Evolutionary conservation across 2,888 invertebrate species (phyloP).

Genomic region (Chesias legatella): DNA sequence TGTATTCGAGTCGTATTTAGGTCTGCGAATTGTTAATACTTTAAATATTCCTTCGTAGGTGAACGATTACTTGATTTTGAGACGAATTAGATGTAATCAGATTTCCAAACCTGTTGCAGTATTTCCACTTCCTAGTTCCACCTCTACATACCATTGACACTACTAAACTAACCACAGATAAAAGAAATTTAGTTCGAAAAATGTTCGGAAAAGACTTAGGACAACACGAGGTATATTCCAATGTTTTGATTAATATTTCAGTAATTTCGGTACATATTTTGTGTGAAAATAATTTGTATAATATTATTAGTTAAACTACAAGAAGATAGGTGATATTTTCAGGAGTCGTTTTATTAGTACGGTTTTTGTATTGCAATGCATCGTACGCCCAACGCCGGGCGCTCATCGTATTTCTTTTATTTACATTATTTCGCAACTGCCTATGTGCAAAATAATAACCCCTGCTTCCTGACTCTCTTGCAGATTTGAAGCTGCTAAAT

Average conservation of each 20-base stretch:
- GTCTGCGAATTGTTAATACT: no score
- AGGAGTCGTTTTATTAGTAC: neutral
- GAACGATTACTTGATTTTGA: no score
- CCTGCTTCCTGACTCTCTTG: slow-evolving; percentile 16
- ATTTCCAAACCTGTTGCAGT: no score
- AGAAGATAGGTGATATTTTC: neutral
- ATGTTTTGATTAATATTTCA: slow-evolving; percentile 42
- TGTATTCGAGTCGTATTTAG: no score
- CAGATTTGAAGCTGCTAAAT: slow-evolving; percentile 24
- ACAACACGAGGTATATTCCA: slow-evolving; percentile 45
- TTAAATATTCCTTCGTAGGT: no score
- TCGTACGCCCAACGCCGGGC: slow-evolving; percentile 34
- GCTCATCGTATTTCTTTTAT: slow-evolving; percentile 20
- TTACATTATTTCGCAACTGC: slow-evolving; percentile 28
- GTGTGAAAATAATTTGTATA: slow-evolving; percentile 2
- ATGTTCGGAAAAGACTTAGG: slow-evolving; percentile 15
- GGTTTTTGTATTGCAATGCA: neutral
- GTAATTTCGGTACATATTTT: slow-evolving; percentile 16
- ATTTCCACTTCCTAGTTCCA: no score
- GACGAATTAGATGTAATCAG: no score
- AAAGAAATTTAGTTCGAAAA: slow-evolving; percentile 4
- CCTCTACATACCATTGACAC: no score
- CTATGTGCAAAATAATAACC: no score
- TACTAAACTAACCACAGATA: slow-evolving; percentile 3
- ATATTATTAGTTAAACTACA: neutral